Percentiles rank a stretch among this genome's conserved stretches.
These are phyloP conservation scores for Lordiphosa mommai DNA, from an alignment of 1,140 invertebrate genomes.

Conservation along the genomic window DNA sequence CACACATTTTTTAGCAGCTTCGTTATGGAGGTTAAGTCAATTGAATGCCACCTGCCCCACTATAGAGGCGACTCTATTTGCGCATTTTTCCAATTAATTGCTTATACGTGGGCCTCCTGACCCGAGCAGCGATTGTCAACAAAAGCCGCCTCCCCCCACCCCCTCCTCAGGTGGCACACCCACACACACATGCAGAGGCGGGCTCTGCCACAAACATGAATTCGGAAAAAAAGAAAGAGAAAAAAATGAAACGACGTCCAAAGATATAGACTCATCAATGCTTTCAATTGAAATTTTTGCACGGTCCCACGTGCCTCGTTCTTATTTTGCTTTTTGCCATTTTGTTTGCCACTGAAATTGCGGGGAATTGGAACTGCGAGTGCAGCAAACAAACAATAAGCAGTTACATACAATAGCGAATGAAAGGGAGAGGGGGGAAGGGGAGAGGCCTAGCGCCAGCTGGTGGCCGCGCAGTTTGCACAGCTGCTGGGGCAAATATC, in stretches of 20 bases:
- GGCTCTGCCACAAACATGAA: conserved; percentile 57
- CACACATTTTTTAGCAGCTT: too few relatives aligned
- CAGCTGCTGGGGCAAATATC: conserved; percentile 24
- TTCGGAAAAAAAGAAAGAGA: conserved; percentile 20
- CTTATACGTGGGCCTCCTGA: conserved; percentile 54
- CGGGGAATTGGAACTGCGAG: conserved; percentile 60
- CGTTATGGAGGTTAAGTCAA: conserved; percentile 66
- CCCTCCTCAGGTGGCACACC: conserved; percentile 16
- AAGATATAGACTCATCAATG: conserved; percentile 71
- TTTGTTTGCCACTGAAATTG: conserved; percentile 48
- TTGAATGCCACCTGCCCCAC: conserved; percentile 47
- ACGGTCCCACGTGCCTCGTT: conserved; percentile 23
- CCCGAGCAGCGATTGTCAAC: conserved; percentile 51
- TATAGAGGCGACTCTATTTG: conserved; percentile 50
- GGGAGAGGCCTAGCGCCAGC: conserved; percentile 14
- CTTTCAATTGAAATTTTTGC: conserved; percentile 72
- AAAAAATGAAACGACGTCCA: not conserved
- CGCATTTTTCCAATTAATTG: conserved; percentile 76
- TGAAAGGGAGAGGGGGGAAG: not conserved
- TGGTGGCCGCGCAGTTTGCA: conserved; percentile 51
- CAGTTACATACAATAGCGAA: conserved; percentile 35
- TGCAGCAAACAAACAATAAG: conserved; percentile 66
- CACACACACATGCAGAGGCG: conserved; percentile 13
- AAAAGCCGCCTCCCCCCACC: conserved; percentile 25
- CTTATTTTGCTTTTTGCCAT: conserved; percentile 28